phyloP scores from a whole-genome alignment of 2,113 vertebrate species.

The Puntigrus tetrazona region DNA sequence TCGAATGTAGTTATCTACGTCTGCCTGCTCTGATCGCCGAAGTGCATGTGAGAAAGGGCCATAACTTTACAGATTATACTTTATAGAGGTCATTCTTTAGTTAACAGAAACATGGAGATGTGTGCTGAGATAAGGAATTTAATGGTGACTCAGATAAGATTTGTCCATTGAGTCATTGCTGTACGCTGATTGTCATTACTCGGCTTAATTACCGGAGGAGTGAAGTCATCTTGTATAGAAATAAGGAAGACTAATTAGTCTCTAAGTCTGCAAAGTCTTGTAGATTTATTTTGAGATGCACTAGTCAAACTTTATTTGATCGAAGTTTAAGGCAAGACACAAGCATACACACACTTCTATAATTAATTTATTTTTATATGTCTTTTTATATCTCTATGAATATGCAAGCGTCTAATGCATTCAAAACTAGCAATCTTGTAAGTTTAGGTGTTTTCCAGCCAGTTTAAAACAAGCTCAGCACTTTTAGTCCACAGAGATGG shows the following conservation, averaged over 20 bases:
- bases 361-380: background rate
- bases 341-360: slow-evolving; percentile 19
- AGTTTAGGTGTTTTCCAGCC: slow-evolving; percentile 57
- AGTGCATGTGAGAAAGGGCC: slow-evolving; percentile 65
- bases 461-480: slow-evolving; percentile 38
- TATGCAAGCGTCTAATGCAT: background rate
- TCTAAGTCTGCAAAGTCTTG: background rate
- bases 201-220: slow-evolving; percentile 55
- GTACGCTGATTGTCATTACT: slow-evolving; percentile 51
- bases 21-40: slow-evolving; percentile 59
- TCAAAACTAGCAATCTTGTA: slow-evolving; percentile 34
- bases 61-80: slow-evolving; percentile 72
- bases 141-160: slow-evolving; percentile 80
- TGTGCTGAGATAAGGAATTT: slow-evolving; percentile 71
- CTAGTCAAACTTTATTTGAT: background rate
- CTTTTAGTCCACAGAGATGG: slow-evolving; percentile 25
- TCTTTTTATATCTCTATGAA: background rate
- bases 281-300: background rate
- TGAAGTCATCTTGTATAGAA: slow-evolving; percentile 38
- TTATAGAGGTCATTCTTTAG: slow-evolving; percentile 72
- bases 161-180: slow-evolving; percentile 69
- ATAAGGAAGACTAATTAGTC: background rate
- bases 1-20: slow-evolving; percentile 38
- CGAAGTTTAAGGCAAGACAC: slow-evolving; percentile 50
- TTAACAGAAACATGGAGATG: slow-evolving; percentile 73